phyloP scores from a whole-genome alignment of 92 coral and sea anemone genomes.

The Parazoanthus swiftii region DNA sequence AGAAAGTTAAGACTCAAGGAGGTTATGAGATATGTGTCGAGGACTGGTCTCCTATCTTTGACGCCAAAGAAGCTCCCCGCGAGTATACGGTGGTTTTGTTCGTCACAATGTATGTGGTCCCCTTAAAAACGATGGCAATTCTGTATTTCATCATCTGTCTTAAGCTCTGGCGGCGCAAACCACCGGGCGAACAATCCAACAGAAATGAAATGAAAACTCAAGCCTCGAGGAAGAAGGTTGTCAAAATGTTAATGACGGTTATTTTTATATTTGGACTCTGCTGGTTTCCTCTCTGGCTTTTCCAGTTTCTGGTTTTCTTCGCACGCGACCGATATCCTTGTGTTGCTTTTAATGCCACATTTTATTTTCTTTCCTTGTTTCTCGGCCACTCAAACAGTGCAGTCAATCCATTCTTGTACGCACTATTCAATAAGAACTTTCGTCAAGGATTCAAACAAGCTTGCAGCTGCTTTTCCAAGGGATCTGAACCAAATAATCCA shows the following conservation, averaged over 20 bases:
- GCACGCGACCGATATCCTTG: slow-evolving; percentile 56
- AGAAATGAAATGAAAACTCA: slow-evolving; percentile 51
- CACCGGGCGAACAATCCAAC: slow-evolving; percentile 64
- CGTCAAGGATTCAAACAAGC: slow-evolving; percentile 78
- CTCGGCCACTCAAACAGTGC: slow-evolving; percentile 85
- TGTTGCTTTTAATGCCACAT: slow-evolving; percentile 49
- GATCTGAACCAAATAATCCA: background rate
- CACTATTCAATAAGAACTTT: slow-evolving; percentile 74
- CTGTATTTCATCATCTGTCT: slow-evolving; percentile 67
- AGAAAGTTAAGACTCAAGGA: slow-evolving; percentile 43
- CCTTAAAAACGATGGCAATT: slow-evolving; percentile 68
- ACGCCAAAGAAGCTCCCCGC: slow-evolving; percentile 55
- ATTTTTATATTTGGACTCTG: slow-evolving; percentile 67
- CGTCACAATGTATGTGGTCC: slow-evolving; percentile 63
- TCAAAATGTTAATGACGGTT: slow-evolving; percentile 78
- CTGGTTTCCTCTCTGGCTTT: slow-evolving; percentile 78
- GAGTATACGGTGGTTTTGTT: slow-evolving; percentile 78
- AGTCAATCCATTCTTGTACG: slow-evolving; percentile 74
- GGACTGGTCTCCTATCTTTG: slow-evolving; percentile 76
- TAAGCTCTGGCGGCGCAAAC: slow-evolving; percentile 72
- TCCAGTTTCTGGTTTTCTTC: slow-evolving; percentile 67
- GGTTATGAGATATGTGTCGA: slow-evolving; percentile 67
- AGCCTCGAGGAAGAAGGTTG: slow-evolving; percentile 67
- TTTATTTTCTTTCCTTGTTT: slow-evolving; percentile 72
- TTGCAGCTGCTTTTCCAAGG: slow-evolving; percentile 50